A percentile compares a stretch with the other conserved stretches of the same genome.
Evolutionary conservation across 2,113 vertebrate genomes (phyloP).

Genomic region (Odocoileus virginianus): DNA sequence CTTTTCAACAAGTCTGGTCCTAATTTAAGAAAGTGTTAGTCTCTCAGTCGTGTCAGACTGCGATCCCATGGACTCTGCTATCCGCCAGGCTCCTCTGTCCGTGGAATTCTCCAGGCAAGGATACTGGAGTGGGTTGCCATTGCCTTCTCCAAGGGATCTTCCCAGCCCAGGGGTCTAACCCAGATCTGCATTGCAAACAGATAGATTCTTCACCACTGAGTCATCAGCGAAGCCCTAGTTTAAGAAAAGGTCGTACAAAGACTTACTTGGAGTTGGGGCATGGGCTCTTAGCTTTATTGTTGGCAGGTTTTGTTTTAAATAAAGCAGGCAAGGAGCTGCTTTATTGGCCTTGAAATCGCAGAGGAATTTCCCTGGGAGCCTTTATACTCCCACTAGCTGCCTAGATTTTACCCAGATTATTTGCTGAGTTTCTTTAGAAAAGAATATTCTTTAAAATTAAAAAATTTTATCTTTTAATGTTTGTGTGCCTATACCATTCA

Average conservation of each 20-base stretch:
- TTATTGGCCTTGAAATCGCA: not conserved
- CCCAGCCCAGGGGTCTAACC: not conserved
- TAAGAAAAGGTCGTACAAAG: not conserved
- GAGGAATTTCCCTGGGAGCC: not conserved
- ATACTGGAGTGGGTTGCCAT: not conserved
- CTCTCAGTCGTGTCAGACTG: not conserved
- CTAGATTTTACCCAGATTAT: not conserved
- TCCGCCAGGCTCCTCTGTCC: not conserved
- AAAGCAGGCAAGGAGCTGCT: not conserved
- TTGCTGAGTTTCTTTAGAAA: not conserved
- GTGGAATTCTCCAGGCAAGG: not conserved
- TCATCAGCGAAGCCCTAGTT: not conserved
- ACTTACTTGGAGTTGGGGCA: not conserved
- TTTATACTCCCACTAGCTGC: not conserved
- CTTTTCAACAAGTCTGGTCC: not conserved
- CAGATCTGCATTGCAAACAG: not conserved
- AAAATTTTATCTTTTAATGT: not conserved
- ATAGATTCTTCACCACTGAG: not conserved
- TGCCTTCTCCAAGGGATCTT: not conserved
- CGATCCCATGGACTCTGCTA: not conserved
- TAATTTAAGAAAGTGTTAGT: not conserved
- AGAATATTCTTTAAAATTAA: not conserved
- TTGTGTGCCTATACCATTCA: not conserved
- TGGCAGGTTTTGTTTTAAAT: not conserved
- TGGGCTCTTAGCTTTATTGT: not conserved